phyloP scores from a whole-genome alignment of 2,888 invertebrate species.

The Pyrochroa serraticornis region DNA sequence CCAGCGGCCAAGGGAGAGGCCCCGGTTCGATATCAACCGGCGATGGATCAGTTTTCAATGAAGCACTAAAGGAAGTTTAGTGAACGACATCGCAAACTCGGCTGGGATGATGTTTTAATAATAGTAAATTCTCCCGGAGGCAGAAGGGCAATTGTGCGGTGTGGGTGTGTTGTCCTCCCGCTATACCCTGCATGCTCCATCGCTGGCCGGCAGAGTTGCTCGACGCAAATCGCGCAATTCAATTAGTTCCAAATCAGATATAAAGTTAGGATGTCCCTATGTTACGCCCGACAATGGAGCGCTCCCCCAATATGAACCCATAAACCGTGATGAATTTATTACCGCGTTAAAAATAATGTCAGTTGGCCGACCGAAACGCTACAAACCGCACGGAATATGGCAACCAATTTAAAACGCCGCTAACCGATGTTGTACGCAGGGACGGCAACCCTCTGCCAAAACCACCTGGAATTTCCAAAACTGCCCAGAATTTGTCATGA shows the following conservation, averaged over 20 bases:
- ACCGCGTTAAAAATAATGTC: conserved; percentile 41
- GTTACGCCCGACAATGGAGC: conserved; percentile 34
- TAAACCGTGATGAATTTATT: conserved; percentile 42
- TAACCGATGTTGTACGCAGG: too few species aligned
- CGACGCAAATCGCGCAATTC: conserved; percentile 37
- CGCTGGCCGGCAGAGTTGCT: background rate
- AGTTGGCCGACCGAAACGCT: conserved; percentile 34
- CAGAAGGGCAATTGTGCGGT: conserved; percentile 33
- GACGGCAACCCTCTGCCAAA: too few species aligned
- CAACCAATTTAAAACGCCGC: too few species aligned
- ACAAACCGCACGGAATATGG: conserved; percentile 16
- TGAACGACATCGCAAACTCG: conserved; percentile 25
- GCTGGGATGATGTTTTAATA: conserved; percentile 41
- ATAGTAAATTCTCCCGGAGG: conserved; percentile 42
- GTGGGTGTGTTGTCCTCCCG: conserved; percentile 19
- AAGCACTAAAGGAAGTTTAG: conserved; percentile 38
- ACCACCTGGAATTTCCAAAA: too few species aligned
- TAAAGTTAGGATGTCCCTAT: conserved; percentile 36
- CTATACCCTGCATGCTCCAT: background rate
- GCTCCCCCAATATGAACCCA: conserved; percentile 37
- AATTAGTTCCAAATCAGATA: conserved; percentile 44
- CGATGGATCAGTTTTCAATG: conserved; percentile 42
- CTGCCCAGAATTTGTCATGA: too few species aligned
- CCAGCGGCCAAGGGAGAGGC: conserved; percentile 35
- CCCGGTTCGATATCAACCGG: conserved; percentile 32